Evolutionary conservation across 2,113 vertebrate species (phyloP).

Genomic region (Zootoca vivipara): DNA sequence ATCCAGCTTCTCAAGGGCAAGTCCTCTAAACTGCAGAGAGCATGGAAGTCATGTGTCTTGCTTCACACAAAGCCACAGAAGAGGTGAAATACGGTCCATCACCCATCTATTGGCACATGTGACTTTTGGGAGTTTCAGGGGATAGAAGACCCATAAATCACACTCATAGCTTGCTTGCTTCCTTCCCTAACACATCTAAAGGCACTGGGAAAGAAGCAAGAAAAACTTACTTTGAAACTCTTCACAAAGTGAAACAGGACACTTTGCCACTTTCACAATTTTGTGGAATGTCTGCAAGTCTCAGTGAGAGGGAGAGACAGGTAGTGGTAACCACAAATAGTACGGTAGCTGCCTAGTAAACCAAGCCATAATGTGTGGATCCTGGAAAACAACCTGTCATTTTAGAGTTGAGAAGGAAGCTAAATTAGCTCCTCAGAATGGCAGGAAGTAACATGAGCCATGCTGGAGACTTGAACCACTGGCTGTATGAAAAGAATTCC

Average conservation of each 20-base stretch:
- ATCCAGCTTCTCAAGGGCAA: background rate
- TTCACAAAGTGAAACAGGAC: background rate
- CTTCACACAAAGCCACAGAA: background rate
- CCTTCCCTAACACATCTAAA: background rate
- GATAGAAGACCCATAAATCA: background rate
- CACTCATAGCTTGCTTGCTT: background rate
- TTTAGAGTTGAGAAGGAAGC: background rate
- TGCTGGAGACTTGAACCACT: constrained; percentile 3
- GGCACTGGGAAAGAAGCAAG: background rate
- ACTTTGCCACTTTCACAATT: background rate
- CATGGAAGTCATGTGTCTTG: background rate
- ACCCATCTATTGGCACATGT: background rate
- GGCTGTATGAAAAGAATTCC: background rate
- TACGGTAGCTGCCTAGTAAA: background rate
- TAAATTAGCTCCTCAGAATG: background rate
- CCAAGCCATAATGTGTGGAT: background rate
- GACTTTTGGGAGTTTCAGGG: background rate
- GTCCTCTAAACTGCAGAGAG: background rate
- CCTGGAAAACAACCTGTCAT: background rate
- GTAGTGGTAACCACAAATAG: too few relatives aligned
- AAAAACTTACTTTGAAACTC: background rate
- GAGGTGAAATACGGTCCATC: background rate
- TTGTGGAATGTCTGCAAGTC: background rate
- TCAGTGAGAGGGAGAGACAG: background rate
- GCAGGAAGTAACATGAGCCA: constrained; percentile 14